A percentile compares a stretch with the other conserved stretches of the same genome.
These are phyloP conservation scores for Symphodus melops DNA, from an alignment of 2,113 vertebrate species.

Conservation along the genomic window DNA sequence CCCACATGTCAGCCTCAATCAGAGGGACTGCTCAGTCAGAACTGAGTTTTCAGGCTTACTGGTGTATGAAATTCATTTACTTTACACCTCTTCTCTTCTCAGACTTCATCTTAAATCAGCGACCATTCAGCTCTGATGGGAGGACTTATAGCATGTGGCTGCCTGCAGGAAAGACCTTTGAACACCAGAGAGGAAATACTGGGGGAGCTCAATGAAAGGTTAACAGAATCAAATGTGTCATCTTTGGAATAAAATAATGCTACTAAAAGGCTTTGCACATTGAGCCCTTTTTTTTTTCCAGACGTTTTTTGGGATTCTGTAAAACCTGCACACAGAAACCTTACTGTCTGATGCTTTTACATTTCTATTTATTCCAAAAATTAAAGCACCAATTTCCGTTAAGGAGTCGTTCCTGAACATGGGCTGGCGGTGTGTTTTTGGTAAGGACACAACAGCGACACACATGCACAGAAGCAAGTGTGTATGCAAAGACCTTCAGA, in stretches of 20 bases:
- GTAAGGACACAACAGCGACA: too few relatives aligned
- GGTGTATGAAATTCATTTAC: constrained; percentile 80
- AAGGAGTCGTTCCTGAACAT: too few relatives aligned
- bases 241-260: constrained; percentile 13
- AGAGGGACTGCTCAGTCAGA: constrained; percentile 69
- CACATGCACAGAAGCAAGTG: too few relatives aligned
- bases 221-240: constrained; percentile 29
- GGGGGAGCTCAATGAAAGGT: constrained; percentile 26
- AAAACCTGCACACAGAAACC: too few relatives aligned
- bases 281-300: too few relatives aligned
- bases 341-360: too few relatives aligned
- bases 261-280: too few relatives aligned
- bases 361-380: too few relatives aligned
- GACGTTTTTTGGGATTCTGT: too few relatives aligned
- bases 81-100: constrained; percentile 69
- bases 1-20: constrained; percentile 70
- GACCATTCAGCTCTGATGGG: constrained; percentile 72
- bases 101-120: constrained; percentile 76
- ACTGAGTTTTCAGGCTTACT: constrained; percentile 73
- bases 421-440: too few relatives aligned
- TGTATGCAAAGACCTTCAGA: background rate
- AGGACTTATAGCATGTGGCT: constrained; percentile 40
- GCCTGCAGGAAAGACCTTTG: constrained; percentile 52
- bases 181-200: constrained; percentile 32
- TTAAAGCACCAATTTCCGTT: too few relatives aligned